Evolutionary conservation across 1,140 invertebrate species (phyloP).

Genomic region (Achatina immaculata): DNA sequence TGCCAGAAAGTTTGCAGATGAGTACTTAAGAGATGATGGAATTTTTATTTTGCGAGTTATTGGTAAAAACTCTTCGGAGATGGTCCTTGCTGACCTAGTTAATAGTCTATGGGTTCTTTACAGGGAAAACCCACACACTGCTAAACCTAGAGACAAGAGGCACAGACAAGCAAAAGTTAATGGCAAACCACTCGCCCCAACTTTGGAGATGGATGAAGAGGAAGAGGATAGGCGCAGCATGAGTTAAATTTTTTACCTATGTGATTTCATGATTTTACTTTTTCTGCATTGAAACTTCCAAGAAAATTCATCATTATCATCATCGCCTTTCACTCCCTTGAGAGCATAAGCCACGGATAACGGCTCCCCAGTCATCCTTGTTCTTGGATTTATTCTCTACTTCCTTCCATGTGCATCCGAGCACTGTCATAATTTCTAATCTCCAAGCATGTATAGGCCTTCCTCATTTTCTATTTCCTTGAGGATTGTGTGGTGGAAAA

Average conservation of each 20-base stretch:
- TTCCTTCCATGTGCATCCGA: too few species aligned
- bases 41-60: constrained; percentile 43
- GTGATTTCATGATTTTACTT: too few species aligned
- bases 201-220: constrained; percentile 13
- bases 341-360: too few species aligned
- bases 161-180: neutral
- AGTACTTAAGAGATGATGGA: constrained; percentile 44
- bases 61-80: constrained; percentile 38
- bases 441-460: too few species aligned
- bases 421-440: too few species aligned
- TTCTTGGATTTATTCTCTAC: too few species aligned
- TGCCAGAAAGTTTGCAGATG: constrained; percentile 41
- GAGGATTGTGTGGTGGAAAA: too few species aligned
- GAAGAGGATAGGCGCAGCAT: neutral
- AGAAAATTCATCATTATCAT: too few species aligned
- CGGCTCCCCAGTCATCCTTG: too few species aligned
- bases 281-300: too few species aligned
- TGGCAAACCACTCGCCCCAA: neutral
- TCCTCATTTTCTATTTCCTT: too few species aligned
- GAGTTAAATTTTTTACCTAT: neutral
- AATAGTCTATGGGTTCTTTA: constrained; percentile 38
- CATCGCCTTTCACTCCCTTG: too few species aligned
- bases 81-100: constrained; percentile 41
- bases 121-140: constrained; percentile 23
- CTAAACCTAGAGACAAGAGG: neutral